Percentiles rank a stretch among this genome's conserved stretches.
Conservation (phyloP, 2,113 vertebrate genomes). For the Forbesichthys agassizii region DNA sequence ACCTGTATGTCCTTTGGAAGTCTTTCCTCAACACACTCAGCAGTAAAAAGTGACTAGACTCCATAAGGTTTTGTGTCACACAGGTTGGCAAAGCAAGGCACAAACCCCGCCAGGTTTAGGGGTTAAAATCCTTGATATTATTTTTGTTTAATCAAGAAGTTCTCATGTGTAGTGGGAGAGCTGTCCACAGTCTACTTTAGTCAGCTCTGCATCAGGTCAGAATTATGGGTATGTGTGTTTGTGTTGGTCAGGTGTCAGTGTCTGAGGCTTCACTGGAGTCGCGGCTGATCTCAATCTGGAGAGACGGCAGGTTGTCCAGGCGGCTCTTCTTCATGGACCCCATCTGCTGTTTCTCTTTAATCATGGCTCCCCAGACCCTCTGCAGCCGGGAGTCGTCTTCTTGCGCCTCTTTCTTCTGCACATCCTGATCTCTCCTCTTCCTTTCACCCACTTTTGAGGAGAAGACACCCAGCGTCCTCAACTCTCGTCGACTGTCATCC, state of each 20-base stretch:
- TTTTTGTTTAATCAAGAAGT: too few relatives aligned
- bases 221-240: not conserved
- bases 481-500: conserved; percentile 67
- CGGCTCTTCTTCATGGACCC: conserved; percentile 89
- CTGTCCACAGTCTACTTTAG: too few relatives aligned
- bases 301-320: conserved; percentile 91
- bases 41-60: too few relatives aligned
- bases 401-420: conserved; percentile 60
- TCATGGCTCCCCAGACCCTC: conserved; percentile 93
- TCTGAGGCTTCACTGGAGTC: conserved; percentile 94
- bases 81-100: too few relatives aligned
- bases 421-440: conserved; percentile 44
- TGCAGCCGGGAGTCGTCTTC: conserved; percentile 94
- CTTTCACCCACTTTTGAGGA: conserved; percentile 33
- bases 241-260: conserved; percentile 84
- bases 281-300: conserved; percentile 97
- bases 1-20: too few relatives aligned
- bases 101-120: too few relatives aligned
- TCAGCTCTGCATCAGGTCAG: too few relatives aligned
- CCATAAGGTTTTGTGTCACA: too few relatives aligned
- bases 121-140: too few relatives aligned
- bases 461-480: conserved; percentile 22
- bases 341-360: conserved; percentile 91
- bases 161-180: too few relatives aligned
- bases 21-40: too few relatives aligned